Base-by-base conservation (phyloP, 2,888 invertebrate genomes). In the Hydrotaea cyrtoneurina region DNA sequence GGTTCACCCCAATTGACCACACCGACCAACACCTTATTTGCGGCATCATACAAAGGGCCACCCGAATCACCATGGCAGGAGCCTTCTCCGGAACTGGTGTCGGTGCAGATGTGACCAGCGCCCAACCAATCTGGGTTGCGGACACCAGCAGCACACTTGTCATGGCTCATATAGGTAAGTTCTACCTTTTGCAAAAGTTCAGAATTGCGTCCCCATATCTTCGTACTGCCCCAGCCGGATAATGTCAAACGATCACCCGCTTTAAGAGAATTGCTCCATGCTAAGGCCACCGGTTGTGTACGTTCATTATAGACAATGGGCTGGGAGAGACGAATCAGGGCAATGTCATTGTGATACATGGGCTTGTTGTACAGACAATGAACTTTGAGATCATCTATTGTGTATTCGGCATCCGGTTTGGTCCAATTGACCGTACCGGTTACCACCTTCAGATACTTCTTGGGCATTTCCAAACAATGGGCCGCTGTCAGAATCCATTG, bases 161-260 rank as follows among this genome's bases (percentile, higher is more conserved):
- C 93, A 92, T 87, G 83, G 0, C 93, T 92, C 53, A 95, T 91
- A 2, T 94, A 93, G 39, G 91, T 91, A 3, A 95, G 90, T 0
- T 94, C 92, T 78, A 95, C 89, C 87, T 93, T 93, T 92, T 94
- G 94, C 82, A 95, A 90, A 73, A 93, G 93, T 80, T 94, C 93
- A 10, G 93, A 93, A 0, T 92, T 88, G 0, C 92, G 92, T 0
- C 94, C 94, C 80, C 94, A 93, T 72, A 89, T 83, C 43, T 86
- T 88, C 26, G 77, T 93, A 77, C 93, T 93, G 0, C 95, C 95
- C 95, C 95, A 95, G 1, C 95, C 95, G 11, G 94, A 94, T 0
- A 95, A 89, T 0, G 93, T 89, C 10, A 94, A 85, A 0, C 93
- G 90, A 53, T 94, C 94, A 0, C 93, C 93, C 7, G 92, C 92